A percentile compares a stretch with the other conserved stretches of the same genome.
phyloP scores from a whole-genome alignment of 2,888 invertebrate genomes.

The Phortica okadai region DNA sequence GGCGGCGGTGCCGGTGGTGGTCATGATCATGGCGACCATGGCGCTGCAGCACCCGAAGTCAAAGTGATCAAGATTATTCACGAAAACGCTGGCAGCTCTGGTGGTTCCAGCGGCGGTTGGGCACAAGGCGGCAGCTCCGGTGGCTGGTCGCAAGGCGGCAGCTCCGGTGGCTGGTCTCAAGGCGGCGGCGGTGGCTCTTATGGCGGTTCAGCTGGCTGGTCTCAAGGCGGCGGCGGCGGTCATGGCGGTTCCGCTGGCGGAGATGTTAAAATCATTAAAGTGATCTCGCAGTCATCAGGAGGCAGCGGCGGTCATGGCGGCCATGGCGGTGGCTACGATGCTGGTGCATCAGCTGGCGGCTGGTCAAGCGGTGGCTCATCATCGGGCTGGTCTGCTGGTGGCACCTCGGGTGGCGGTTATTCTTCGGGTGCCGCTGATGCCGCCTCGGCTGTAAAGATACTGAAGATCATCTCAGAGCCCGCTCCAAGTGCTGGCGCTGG shows the following conservation, averaged over 20 bases:
- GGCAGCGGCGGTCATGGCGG: constrained; percentile 8
- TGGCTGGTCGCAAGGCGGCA: not conserved
- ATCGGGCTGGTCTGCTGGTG: not conserved
- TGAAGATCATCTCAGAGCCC: constrained; percentile 16
- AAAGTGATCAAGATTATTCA: constrained; percentile 22
- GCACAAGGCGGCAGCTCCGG: constrained; percentile 2
- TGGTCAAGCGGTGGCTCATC: constrained; percentile 15
- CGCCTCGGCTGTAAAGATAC: constrained; percentile 9
- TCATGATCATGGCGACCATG: constrained; percentile 3
- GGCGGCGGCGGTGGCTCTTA: not conserved
- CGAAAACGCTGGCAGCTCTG: constrained; percentile 13
- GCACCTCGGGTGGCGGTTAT: not conserved
- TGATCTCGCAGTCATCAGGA: not conserved
- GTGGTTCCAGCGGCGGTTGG: not conserved
- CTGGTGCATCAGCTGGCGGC: constrained; percentile 4
- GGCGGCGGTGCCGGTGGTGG: constrained; percentile 1
- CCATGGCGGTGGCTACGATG: not conserved
- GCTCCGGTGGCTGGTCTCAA: not conserved
- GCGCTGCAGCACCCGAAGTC: constrained; percentile 1
- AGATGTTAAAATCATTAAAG: constrained; percentile 23
- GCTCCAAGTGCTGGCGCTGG: constrained; percentile 6
- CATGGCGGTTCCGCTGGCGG: not conserved
- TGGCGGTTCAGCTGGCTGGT: constrained; percentile 3
- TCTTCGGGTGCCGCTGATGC: not conserved
- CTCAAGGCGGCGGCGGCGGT: not conserved